Conservation (phyloP, 2,888 invertebrate species). For the Pristionchus exspectatus region DNA sequence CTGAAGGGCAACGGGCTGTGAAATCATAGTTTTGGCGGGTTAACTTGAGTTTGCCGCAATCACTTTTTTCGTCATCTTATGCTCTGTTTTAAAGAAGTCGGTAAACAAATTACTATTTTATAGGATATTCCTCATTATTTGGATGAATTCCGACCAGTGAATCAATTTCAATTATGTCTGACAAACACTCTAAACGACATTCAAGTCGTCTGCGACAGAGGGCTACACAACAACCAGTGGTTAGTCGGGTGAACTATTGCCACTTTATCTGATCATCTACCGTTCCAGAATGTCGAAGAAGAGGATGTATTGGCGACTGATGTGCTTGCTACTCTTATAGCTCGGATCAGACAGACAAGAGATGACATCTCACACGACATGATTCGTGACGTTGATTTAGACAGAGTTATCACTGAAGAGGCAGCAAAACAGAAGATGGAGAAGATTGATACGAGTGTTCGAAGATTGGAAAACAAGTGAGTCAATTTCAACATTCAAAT, state of each 20-base stretch:
- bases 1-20: no score
- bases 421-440: conserved; percentile 10
- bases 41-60: neutral
- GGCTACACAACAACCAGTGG: neutral
- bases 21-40: conserved; percentile 5
- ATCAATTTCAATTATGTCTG: neutral
- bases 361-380: neutral
- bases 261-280: neutral
- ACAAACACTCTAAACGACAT: neutral
- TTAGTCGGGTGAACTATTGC: neutral
- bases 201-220: conserved; percentile 13
- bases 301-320: conserved; percentile 32
- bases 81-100: neutral
- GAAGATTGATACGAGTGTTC: conserved; percentile 49
- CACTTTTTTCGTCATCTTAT: neutral
- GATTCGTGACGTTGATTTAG: conserved; percentile 3
- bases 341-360: conserved; percentile 42
- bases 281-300: conserved; percentile 10
- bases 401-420: neutral
- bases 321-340: neutral
- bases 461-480: conserved; percentile 45
- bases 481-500: neutral
- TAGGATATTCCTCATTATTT: conserved; percentile 19
- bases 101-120: neutral
- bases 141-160: conserved; percentile 23